Percentiles rank a stretch among this genome's conserved stretches.
phyloP scores from a whole-genome alignment of 2,888 invertebrate species.

The Apantesis nais region DNA sequence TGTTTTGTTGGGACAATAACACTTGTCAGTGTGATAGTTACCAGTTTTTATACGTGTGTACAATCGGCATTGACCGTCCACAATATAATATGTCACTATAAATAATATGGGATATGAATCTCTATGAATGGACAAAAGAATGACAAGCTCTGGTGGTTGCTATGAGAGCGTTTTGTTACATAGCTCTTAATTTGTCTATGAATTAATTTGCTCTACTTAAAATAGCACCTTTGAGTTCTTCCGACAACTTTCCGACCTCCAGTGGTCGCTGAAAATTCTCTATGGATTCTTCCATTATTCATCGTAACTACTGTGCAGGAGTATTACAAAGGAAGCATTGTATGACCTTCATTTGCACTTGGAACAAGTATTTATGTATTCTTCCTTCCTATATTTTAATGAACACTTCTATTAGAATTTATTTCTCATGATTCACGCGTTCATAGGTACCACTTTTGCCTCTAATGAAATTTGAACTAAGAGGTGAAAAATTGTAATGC shows the following conservation, averaged over 20 bases:
- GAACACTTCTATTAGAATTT: not conserved
- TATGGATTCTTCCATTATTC: not conserved
- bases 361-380: not conserved
- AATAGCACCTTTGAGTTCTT: too few species aligned
- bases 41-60: conserved; percentile 39
- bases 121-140: conserved; percentile 6
- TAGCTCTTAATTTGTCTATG: not conserved
- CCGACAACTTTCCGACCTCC: too few species aligned
- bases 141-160: not conserved
- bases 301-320: not conserved
- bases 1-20: conserved; percentile 47
- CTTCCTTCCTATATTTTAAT: not conserved
- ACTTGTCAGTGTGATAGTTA: conserved; percentile 42
- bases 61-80: conserved; percentile 17
- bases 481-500: too few species aligned
- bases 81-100: conserved; percentile 26
- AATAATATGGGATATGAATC: conserved; percentile 23
- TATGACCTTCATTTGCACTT: not conserved
- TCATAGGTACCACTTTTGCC: not conserved
- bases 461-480: not conserved
- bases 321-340: not conserved
- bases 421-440: not conserved
- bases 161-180: not conserved
- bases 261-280: not conserved
- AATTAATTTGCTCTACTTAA: not conserved